Conservation (phyloP, 2,113 vertebrate genomes). For the Pterophyllum scalare region DNA sequence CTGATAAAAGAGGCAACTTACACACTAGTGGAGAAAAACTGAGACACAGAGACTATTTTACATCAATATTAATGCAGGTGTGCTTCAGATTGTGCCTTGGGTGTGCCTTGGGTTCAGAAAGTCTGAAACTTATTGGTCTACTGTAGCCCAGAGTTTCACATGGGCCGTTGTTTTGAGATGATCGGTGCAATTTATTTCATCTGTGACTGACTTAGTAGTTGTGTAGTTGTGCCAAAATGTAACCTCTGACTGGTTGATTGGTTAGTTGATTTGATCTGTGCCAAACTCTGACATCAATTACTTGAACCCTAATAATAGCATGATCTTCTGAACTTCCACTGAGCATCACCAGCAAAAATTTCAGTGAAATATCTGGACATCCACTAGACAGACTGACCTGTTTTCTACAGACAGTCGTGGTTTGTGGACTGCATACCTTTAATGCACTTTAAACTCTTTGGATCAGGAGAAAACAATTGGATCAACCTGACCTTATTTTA, state of each 20-base stretch:
- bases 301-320: not conserved
- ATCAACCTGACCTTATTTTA: not conserved
- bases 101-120: no score
- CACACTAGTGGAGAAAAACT: not conserved
- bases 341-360: not conserved
- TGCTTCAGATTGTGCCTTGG: not conserved
- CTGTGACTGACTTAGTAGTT: no score
- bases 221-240: not conserved
- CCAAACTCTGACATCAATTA: not conserved
- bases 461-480: not conserved
- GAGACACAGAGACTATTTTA: not conserved
- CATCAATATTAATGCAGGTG: not conserved
- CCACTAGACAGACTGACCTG: not conserved
- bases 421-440: not conserved
- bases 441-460: not conserved
- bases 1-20: not conserved
- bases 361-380: not conserved
- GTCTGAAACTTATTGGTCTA: not conserved
- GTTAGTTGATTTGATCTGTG: not conserved
- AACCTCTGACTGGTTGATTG: not conserved
- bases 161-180: not conserved
- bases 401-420: not conserved
- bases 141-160: not conserved
- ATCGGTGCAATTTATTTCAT: not conserved
- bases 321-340: not conserved